phyloP scores from a whole-genome alignment of 2,797 vertebrate genomes.

The Chaenodraco wilsoni region DNA sequence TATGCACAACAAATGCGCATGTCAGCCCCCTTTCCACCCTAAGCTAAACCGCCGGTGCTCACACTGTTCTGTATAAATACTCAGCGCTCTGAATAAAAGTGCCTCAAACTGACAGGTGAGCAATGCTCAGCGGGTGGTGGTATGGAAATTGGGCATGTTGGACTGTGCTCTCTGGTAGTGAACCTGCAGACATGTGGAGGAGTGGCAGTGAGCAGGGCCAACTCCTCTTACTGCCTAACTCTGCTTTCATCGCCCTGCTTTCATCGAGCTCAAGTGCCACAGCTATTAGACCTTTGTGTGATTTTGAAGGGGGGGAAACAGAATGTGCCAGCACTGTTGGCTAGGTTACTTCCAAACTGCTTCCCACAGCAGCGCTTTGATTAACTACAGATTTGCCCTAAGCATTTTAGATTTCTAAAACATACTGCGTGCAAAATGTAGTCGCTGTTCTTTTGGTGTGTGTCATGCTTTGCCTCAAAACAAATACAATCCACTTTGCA shows the following conservation, averaged over 20 bases:
- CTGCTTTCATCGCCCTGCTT: conserved; percentile 70
- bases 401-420: conserved; percentile 55
- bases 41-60: conserved; percentile 37
- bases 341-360: conserved; percentile 63
- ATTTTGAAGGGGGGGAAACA: conserved; percentile 54
- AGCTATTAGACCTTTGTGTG: conserved; percentile 72
- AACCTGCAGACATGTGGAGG: conserved; percentile 69
- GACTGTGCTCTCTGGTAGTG: conserved; percentile 54
- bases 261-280: conserved; percentile 74
- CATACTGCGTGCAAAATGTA: conserved; percentile 25
- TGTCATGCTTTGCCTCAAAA: conserved; percentile 5
- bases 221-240: conserved; percentile 65
- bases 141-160: conserved; percentile 63
- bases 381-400: conserved; percentile 56
- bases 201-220: conserved; percentile 66
- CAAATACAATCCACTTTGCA: conserved; percentile 5
- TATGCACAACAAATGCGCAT: conserved; percentile 16
- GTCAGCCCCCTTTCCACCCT: conserved; percentile 13
- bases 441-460: conserved; percentile 2
- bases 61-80: conserved; percentile 37
- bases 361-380: conserved; percentile 63
- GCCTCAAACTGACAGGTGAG: conserved; percentile 61
- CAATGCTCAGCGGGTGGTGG: conserved; percentile 53
- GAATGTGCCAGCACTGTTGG: conserved; percentile 65
- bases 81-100: conserved; percentile 33